Conservation (phyloP, 2,888 invertebrate species). For the Drosophila gaucha region DNA sequence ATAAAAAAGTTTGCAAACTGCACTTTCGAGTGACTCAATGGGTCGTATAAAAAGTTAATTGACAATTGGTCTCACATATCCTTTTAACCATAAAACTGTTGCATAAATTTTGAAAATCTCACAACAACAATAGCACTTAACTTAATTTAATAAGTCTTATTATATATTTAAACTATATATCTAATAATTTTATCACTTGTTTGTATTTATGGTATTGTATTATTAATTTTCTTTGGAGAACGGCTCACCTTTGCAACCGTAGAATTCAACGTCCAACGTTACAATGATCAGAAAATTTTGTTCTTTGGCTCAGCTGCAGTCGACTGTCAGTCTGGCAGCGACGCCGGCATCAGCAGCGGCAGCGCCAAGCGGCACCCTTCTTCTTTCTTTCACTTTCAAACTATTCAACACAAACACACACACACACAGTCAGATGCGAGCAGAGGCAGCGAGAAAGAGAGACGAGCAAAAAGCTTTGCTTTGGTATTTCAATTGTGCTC, state of each 20-base stretch:
- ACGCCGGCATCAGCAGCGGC: constrained; percentile 22
- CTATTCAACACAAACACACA: constrained; percentile 41
- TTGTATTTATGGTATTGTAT: constrained; percentile 36
- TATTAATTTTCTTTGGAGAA: constrained; percentile 56
- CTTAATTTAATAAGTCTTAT: constrained; percentile 25
- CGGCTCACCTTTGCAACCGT: constrained; percentile 84
- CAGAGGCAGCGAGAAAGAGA: constrained; percentile 51
- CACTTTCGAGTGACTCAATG: constrained; percentile 52
- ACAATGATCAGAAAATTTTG: constrained; percentile 84
- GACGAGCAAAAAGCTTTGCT: constrained; percentile 50
- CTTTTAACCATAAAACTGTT: constrained; percentile 8
- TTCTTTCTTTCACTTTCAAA: constrained; percentile 79
- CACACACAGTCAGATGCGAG: constrained; percentile 17
- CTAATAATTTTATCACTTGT: constrained; percentile 28
- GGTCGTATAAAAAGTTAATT: constrained; percentile 1
- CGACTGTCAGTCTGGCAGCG: constrained; percentile 31
- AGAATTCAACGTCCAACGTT: constrained; percentile 85
- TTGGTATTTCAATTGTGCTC: constrained; percentile 29
- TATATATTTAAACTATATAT: constrained; percentile 11
- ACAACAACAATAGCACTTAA: constrained; percentile 26
- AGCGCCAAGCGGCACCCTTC: constrained; percentile 48
- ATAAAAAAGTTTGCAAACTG: constrained; percentile 31
- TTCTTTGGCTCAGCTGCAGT: constrained; percentile 76
- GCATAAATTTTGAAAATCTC: constrained; percentile 11
- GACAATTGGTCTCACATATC: constrained; percentile 16